Base-by-base conservation (phyloP, 1,140 invertebrate genomes). In the Acromyrmex echinatior region DNA sequence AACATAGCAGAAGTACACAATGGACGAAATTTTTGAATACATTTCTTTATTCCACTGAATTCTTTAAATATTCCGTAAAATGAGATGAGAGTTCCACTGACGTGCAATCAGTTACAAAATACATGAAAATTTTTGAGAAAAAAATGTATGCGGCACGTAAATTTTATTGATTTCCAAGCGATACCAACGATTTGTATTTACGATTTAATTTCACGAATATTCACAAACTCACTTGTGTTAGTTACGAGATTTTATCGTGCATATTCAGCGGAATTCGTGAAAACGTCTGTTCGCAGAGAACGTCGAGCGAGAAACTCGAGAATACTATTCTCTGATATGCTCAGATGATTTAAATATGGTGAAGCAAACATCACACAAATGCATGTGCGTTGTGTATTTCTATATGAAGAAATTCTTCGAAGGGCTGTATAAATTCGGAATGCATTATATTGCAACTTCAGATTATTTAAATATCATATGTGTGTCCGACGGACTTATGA, bases 311-410 rank as follows among this genome's bases (percentile, higher is more conserved):
- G 45, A 49, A 10, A 58, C 53, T 35, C 51, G 49, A 70, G n/a
- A 56, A 74, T 58, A 71, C 49, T 58, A 14, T 71, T 49, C 53
- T 9, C 21, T 25, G 35, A 18, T 21, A 73, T 71, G 66, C 12
- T 6, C 16, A 16, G 56, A 21, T 60, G 53, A 82, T 82, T 82
- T 82, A 82, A 82, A 82, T 82, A 82, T 74, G 35, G 25, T 31
- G 68, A 73, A 49, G 35, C 68, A 60, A 82, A 73, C 68, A 53
- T 79, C 18, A 66, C 45, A 31, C 14, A 66, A 21, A 18, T 21
- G 35, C 18, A 45, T 18, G 51, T 18, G 53, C 18, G 25, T 82
- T 53, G 10, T 73, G 18, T 73, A 82, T 60, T 31, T 45, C 31
- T 49, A 45, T 31, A 45, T 58, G 51, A 45, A 35, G 25, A 25